A percentile compares a stretch with the other conserved stretches of the same genome.
Conservation (phyloP, 2,113 vertebrate species). For the Procavia capensis region DNA sequence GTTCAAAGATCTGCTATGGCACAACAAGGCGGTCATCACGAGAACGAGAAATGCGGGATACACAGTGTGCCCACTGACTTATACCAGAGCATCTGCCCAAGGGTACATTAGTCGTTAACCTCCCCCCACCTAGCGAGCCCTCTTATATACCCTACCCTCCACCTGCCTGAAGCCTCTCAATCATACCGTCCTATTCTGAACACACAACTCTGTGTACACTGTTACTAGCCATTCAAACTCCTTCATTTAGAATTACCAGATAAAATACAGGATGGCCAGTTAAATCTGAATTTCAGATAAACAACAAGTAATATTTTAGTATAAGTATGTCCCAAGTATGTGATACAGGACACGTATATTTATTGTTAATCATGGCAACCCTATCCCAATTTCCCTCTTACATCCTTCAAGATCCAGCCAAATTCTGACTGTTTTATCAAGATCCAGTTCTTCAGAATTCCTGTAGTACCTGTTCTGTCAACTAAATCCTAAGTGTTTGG, state of each 20-base stretch:
- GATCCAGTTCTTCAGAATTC: not conserved
- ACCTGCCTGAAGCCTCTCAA: not conserved
- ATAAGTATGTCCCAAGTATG: not conserved
- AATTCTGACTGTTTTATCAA: not conserved
- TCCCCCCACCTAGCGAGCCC: not conserved
- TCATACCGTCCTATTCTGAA: not conserved
- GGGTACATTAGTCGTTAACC: accelerated
- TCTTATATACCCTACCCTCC: not conserved
- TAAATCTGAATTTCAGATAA: not conserved
- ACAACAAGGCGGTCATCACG: accelerated
- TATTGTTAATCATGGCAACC: not conserved
- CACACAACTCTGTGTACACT: accelerated
- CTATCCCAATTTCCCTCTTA: not conserved
- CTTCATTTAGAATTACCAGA: not conserved
- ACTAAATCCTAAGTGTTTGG: not conserved
- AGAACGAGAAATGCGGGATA: not conserved
- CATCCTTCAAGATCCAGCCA: not conserved
- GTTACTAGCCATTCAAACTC: not conserved
- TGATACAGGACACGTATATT: not conserved
- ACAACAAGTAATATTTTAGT: not conserved
- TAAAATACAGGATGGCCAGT: not conserved
- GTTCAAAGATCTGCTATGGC: not conserved
- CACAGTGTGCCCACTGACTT: not conserved
- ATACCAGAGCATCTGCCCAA: not conserved
- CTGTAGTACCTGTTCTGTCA: not conserved